A percentile compares a stretch with the other conserved stretches of the same genome.
Conservation (phyloP, 2,113 vertebrate species). For the Rhinogobius similis region DNA sequence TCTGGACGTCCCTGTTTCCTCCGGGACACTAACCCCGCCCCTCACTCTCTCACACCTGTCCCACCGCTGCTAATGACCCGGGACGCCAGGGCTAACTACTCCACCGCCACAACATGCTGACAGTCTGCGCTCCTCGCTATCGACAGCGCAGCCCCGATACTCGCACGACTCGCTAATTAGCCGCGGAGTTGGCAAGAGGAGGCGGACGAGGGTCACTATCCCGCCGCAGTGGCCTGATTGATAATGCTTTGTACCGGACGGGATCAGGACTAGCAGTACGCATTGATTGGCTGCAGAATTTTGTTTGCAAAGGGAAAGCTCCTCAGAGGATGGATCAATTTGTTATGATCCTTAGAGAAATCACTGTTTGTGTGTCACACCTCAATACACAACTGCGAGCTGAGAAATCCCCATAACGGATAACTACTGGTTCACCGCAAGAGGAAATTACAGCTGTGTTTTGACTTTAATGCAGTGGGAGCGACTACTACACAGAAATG, state of each 20-base stretch:
- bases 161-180: constrained; percentile 37
- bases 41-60: constrained; percentile 51
- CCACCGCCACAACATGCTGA: constrained; percentile 20
- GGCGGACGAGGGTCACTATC: not conserved
- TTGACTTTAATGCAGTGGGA: constrained; percentile 4
- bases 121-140: constrained; percentile 20
- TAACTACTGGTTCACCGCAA: constrained; percentile 15
- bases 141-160: constrained; percentile 17
- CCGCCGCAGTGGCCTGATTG: constrained; percentile 3
- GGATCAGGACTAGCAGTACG: constrained; percentile 7
- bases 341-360: constrained; percentile 64
- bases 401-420: constrained; percentile 46
- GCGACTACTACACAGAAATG: not conserved
- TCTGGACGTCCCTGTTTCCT: constrained; percentile 43
- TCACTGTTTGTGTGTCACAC: constrained; percentile 54
- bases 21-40: constrained; percentile 5
- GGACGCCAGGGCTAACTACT: constrained; percentile 21
- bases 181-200: constrained; percentile 8
- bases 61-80: constrained; percentile 42
- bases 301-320: constrained; percentile 39
- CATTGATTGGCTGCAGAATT: constrained; percentile 42
- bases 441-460: constrained; percentile 35
- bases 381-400: constrained; percentile 30
- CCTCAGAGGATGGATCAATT: constrained; percentile 51
- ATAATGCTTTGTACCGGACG: constrained; percentile 19